phyloP scores from a whole-genome alignment of 1,140 invertebrate genomes.

The Euura saliciscinereae region DNA sequence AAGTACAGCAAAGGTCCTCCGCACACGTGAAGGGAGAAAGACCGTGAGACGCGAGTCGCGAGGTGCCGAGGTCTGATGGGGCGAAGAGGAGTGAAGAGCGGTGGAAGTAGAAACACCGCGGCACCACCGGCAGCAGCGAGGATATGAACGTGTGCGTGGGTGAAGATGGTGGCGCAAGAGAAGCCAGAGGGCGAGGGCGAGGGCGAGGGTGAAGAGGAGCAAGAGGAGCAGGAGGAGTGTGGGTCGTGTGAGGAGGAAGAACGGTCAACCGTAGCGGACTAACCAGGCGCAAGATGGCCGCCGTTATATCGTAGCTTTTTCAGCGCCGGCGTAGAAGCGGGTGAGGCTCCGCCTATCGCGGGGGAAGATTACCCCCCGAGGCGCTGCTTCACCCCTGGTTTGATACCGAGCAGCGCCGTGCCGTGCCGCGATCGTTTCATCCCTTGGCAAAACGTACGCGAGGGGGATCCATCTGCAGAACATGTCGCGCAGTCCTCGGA shows the following conservation, averaged over 20 bases:
- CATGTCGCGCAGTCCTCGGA: constrained; percentile 43
- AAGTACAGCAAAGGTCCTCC: too few relatives aligned
- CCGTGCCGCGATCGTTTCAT: constrained; percentile 25
- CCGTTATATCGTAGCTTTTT: constrained; percentile 8
- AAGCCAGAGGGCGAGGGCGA: too few relatives aligned
- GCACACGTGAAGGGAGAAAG: too few relatives aligned
- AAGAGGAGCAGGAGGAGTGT: too few relatives aligned
- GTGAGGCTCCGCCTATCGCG: constrained; percentile 25
- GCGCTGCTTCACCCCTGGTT: constrained; percentile 14
- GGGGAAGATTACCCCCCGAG: constrained; percentile 26
- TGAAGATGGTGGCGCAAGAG: constrained; percentile 3
- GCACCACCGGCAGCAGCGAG: neutral
- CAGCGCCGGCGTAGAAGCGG: constrained; percentile 17
- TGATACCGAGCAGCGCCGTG: constrained; percentile 26
- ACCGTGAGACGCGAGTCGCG: too few relatives aligned
- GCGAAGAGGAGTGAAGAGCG: neutral
- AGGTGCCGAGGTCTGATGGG: neutral
- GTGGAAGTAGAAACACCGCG: constrained; percentile 6
- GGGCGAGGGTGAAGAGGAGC: neutral
- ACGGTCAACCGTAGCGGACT: neutral
- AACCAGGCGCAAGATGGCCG: constrained; percentile 10
- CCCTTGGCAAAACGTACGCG: constrained; percentile 29
- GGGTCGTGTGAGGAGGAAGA: neutral
- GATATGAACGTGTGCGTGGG: neutral
- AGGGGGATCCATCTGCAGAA: constrained; percentile 46